These are phyloP conservation scores for Macrotis lagotis DNA, from an alignment of 2,113 vertebrate species.

Conservation along the genomic window DNA sequence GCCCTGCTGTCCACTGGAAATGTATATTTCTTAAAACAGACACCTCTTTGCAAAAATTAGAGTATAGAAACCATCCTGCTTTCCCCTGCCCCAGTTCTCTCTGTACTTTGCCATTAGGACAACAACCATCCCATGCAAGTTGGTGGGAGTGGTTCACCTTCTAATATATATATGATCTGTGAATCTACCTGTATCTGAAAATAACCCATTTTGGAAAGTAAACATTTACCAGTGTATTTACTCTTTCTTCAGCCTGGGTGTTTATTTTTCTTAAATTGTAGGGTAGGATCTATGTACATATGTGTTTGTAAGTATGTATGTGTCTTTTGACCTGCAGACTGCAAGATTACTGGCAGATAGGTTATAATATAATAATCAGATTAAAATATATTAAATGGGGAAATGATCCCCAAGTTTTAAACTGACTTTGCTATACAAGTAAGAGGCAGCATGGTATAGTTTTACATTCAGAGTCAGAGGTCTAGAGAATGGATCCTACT, in stretches of 20 bases:
- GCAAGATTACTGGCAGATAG: not conserved
- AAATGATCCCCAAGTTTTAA: not conserved
- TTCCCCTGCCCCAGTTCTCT: conserved; percentile 45
- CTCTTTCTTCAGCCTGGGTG: not conserved
- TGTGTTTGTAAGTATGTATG: not conserved
- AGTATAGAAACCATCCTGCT: conserved; percentile 17
- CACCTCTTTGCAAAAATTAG: conserved; percentile 61
- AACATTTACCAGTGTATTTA: not conserved
- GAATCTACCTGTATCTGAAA: conserved; percentile 15
- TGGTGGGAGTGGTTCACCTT: conserved; percentile 21
- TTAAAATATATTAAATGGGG: not conserved
- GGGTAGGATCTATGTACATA: not conserved
- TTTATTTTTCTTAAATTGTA: conserved; percentile 24
- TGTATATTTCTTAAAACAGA: conserved; percentile 2
- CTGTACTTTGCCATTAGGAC: conserved; percentile 22
- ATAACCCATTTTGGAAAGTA: conserved; percentile 15
- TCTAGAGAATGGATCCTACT: not conserved
- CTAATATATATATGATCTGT: conserved; percentile 44
- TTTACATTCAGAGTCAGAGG: not conserved
- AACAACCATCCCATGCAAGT: not conserved
- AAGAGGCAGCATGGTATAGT: not conserved
- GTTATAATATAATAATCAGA: not conserved
- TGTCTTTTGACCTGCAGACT: not conserved
- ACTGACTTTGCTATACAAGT: not conserved
- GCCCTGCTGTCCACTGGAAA: conserved; percentile 31